phyloP scores from a whole-genome alignment of 92 coral and sea anemone species.

The Epizoanthus ramosus region DNA sequence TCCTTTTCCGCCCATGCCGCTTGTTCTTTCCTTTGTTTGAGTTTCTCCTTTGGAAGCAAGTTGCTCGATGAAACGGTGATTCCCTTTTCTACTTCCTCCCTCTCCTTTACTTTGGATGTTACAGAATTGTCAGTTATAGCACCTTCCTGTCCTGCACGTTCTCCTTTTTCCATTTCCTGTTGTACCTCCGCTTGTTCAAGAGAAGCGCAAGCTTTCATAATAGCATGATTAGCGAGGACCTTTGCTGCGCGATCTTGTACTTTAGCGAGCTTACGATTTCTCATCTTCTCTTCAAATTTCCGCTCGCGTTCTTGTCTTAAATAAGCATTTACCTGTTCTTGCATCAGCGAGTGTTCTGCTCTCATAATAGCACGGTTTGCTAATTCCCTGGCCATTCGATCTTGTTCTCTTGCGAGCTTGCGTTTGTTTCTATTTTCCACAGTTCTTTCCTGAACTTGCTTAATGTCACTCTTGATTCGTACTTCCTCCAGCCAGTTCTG shows the following conservation, averaged over 20 bases:
- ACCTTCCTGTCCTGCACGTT: not conserved
- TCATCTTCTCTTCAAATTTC: constrained; percentile 7
- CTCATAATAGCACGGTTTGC: constrained; percentile 46
- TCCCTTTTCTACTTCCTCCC: not conserved
- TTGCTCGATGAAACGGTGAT: not conserved
- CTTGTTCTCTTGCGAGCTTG: constrained; percentile 28
- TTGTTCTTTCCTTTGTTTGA: constrained; percentile 8
- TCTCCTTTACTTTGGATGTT: not conserved
- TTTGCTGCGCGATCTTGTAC: constrained; percentile 33
- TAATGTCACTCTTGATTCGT: constrained; percentile 32
- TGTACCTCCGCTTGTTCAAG: constrained; percentile 42
- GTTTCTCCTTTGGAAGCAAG: not conserved
- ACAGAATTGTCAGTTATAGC: not conserved
- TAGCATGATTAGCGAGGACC: constrained; percentile 47
- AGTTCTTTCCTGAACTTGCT: constrained; percentile 29
- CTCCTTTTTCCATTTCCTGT: not conserved
- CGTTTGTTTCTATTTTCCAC: constrained; percentile 26
- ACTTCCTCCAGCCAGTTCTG: constrained; percentile 58
- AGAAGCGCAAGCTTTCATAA: constrained; percentile 54
- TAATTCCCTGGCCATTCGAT: constrained; percentile 36
- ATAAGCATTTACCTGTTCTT: constrained; percentile 31
- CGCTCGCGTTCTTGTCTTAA: constrained; percentile 8
- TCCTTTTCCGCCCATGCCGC: constrained; percentile 38
- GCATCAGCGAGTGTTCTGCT: constrained; percentile 51
- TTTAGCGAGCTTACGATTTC: constrained; percentile 15